Conservation (phyloP, 2,888 invertebrate species). For the Schizaphis graminum region DNA sequence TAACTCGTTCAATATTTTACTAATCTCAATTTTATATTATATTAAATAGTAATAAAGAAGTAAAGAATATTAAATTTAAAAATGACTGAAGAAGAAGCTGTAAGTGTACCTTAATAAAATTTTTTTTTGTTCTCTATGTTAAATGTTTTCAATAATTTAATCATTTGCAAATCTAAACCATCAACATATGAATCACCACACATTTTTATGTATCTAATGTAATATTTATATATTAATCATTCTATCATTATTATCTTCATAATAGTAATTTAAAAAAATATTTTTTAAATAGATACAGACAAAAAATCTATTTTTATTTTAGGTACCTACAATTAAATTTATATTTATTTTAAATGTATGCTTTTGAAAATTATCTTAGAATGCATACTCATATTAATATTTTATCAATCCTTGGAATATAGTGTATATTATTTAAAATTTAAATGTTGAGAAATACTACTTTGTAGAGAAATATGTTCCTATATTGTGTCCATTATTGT, state of each 20-base stretch:
- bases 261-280: background rate
- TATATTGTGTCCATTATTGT: background rate
- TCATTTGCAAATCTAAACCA: background rate
- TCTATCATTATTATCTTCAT: background rate
- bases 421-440: background rate
- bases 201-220: background rate
- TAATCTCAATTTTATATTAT: background rate
- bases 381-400: background rate
- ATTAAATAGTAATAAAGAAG: slow-evolving; percentile 6
- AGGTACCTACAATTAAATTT: background rate
- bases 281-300: background rate
- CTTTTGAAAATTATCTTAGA: background rate
- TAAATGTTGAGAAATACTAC: background rate
- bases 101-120: slow-evolving; percentile 68
- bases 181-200: background rate
- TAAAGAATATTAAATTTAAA: slow-evolving; percentile 66
- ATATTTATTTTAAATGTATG: background rate
- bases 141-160: background rate
- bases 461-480: background rate
- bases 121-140: background rate
- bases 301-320: background rate
- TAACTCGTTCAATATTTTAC: background rate
- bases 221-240: background rate
- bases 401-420: background rate
- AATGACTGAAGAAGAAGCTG: slow-evolving; percentile 75